phyloP scores from a whole-genome alignment of 1,140 invertebrate species.

The Monomorium pharaonis region DNA sequence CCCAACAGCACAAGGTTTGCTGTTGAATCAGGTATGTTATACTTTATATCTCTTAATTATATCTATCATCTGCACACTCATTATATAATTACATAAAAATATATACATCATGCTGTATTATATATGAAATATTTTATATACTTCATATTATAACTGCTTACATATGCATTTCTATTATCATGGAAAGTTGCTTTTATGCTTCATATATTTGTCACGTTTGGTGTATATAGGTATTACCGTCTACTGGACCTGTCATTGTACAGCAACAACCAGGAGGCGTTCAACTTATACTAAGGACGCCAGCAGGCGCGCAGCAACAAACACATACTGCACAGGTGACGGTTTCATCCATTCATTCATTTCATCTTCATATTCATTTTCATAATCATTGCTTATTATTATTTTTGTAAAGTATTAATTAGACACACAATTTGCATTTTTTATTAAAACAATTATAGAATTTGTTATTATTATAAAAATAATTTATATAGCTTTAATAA shows the following conservation, averaged over 20 bases:
- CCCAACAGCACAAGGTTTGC: slow-evolving; percentile 82
- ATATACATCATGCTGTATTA: slow-evolving; percentile 52
- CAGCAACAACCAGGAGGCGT: slow-evolving; percentile 84
- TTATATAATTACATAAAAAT: slow-evolving; percentile 56
- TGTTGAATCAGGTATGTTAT: slow-evolving; percentile 82
- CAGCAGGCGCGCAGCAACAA: slow-evolving; percentile 84
- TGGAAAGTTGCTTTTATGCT: slow-evolving; percentile 62
- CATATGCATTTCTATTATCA: slow-evolving; percentile 51
- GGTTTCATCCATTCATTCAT: slow-evolving; percentile 80
- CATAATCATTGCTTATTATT: slow-evolving; percentile 66
- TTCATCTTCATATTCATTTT: slow-evolving; percentile 66
- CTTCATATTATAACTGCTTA: slow-evolving; percentile 66
- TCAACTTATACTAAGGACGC: slow-evolving; percentile 84
- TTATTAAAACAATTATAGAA: neutral
- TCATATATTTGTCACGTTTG: slow-evolving; percentile 71
- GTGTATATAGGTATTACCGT: slow-evolving; percentile 83
- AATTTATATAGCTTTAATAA: neutral
- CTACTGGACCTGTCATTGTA: slow-evolving; percentile 83
- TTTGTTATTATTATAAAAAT: neutral
- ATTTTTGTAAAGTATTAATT: slow-evolving; percentile 30
- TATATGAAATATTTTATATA: slow-evolving; percentile 54
- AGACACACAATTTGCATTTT: slow-evolving; percentile 11
- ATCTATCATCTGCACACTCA: slow-evolving; percentile 60
- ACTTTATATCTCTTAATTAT: slow-evolving; percentile 19
- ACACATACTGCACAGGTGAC: slow-evolving; percentile 85